Percentiles rank a stretch among this genome's conserved stretches.
phyloP scores from a whole-genome alignment of 2,888 invertebrate genomes.

The Lacanobia wlatinum region DNA sequence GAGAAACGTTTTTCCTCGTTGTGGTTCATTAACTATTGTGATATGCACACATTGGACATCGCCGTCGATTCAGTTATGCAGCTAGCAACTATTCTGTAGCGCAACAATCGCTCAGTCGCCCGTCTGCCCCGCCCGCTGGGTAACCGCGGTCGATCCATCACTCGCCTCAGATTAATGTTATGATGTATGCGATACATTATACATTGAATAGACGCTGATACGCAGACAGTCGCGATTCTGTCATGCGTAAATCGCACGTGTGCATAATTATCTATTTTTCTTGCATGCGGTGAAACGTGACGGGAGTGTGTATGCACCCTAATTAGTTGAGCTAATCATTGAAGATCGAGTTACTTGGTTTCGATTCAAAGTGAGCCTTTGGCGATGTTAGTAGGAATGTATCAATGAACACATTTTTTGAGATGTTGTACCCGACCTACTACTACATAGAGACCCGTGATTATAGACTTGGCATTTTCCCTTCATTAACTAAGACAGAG shows the following conservation, averaged over 20 bases:
- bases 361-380: neutral
- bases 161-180: slow-evolving; percentile 83
- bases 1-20: too few species aligned
- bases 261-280: slow-evolving; percentile 65
- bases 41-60: neutral
- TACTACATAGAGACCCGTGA: too few species aligned
- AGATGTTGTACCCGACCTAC: too few species aligned
- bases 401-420: neutral
- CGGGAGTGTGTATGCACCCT: neutral
- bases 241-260: slow-evolving; percentile 66
- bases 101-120: slow-evolving; percentile 44
- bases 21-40: too few species aligned
- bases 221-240: slow-evolving; percentile 63
- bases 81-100: slow-evolving; percentile 33
- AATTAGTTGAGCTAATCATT: slow-evolving; percentile 24
- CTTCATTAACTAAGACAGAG: neutral
- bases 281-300: slow-evolving; percentile 31
- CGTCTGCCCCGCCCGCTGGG: slow-evolving; percentile 58
- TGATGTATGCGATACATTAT: slow-evolving; percentile 82
- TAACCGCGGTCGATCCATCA: slow-evolving; percentile 83
- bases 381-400: too few species aligned
- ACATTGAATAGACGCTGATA: slow-evolving; percentile 68
- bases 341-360: slow-evolving; percentile 26
- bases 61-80: neutral
- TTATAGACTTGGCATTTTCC: too few species aligned